Percentiles rank a stretch among this genome's conserved stretches.
These are phyloP conservation scores for Platygyra sinensis DNA, from an alignment of 64 coral and sea anemone genomes.

Conservation along the genomic window DNA sequence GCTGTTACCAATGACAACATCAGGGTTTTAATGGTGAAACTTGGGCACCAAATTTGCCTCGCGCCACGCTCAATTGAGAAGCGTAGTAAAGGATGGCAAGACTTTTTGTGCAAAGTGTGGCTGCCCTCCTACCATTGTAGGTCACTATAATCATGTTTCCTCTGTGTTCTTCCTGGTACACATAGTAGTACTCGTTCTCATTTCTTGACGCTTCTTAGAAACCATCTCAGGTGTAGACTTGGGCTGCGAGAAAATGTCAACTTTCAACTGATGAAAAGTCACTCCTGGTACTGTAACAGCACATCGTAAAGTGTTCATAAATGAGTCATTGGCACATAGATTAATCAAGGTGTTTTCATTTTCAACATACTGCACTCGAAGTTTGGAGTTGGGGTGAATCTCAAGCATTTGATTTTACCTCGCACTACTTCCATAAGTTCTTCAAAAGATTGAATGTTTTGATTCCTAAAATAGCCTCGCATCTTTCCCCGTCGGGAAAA, in stretches of 20 bases:
- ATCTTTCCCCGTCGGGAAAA: conserved; percentile 1
- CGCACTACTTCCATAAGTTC: too few species aligned
- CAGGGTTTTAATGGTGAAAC: too few species aligned
- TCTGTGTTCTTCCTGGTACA: too few species aligned
- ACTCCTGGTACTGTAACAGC: background rate
- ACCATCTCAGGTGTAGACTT: conserved; percentile 33
- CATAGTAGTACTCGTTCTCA: too few species aligned
- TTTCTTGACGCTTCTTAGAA: conserved; percentile 1
- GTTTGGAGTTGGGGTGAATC: conserved; percentile 32
- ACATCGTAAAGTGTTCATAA: conserved; percentile 3
- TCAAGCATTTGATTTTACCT: conserved; percentile 20
- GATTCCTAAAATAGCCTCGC: too few species aligned
- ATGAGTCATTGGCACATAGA: too few species aligned
- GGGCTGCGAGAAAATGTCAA: conserved; percentile 25
- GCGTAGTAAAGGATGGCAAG: background rate
- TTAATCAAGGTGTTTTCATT: too few species aligned
- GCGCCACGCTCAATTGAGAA: too few species aligned
- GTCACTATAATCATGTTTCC: conserved; percentile 52
- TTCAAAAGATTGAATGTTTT: too few species aligned
- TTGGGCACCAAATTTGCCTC: too few species aligned
- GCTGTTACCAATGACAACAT: too few species aligned
- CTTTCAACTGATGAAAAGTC: conserved; percentile 1
- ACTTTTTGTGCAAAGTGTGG: conserved; percentile 44
- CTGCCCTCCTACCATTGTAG: conserved; percentile 23
- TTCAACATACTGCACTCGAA: too few species aligned